A percentile compares a stretch with the other conserved stretches of the same genome.
phyloP scores from a whole-genome alignment of 2,888 invertebrate genomes.

The Nomada hirtipes region DNA sequence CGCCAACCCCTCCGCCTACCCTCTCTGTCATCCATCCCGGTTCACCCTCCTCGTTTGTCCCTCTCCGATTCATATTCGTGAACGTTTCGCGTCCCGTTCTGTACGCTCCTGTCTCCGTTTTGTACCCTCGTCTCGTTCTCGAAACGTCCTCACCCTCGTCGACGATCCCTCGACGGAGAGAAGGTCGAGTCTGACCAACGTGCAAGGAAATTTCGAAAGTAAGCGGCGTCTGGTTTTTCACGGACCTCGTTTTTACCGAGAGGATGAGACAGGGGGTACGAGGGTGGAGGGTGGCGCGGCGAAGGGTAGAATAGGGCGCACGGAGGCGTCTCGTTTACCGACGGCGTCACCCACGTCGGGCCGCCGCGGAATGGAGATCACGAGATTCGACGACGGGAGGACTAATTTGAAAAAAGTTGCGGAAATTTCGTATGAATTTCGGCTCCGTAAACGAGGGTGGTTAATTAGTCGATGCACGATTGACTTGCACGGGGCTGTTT shows the following conservation, averaged over 20 bases:
- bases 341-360: conserved; percentile 2
- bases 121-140: conserved; percentile 7
- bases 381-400: neutral
- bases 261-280: neutral
- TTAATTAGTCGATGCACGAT: neutral
- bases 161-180: conserved; percentile 39
- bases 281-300: neutral
- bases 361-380: conserved; percentile 5
- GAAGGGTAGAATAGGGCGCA: neutral
- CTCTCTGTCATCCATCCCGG: conserved; percentile 33
- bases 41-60: conserved; percentile 42
- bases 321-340: conserved; percentile 8
- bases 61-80: neutral
- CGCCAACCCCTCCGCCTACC: conserved; percentile 62
- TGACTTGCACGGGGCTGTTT: neutral
- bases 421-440: no score
- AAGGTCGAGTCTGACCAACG: conserved; percentile 75
- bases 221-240: conserved; percentile 50
- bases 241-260: neutral
- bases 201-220: conserved; percentile 62
- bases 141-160: conserved; percentile 37
- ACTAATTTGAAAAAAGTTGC: neutral
- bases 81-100: conserved; percentile 1
- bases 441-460: neutral
- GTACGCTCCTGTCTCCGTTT: conserved; percentile 9